These are phyloP conservation scores for Blera fallax DNA, from an alignment of 2,888 invertebrate genomes.

Conservation along the genomic window DNA sequence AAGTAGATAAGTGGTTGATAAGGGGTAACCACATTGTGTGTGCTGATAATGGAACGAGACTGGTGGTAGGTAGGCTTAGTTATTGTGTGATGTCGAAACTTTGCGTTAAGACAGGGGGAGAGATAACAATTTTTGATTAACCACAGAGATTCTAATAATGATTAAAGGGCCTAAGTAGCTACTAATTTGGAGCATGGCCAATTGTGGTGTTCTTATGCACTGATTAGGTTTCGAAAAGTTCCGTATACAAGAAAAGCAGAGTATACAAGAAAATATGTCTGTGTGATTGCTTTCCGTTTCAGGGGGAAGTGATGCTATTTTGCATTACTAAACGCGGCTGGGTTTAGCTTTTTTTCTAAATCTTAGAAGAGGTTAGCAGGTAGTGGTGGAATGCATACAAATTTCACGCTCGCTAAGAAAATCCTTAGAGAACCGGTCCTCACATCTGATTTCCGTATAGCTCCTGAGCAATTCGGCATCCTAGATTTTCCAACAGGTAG, in stretches of 20 bases:
- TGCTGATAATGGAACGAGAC: background rate
- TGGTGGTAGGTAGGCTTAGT: background rate
- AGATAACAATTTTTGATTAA: background rate
- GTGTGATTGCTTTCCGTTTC: no score
- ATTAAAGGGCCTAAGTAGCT: background rate
- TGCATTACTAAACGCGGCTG: no score
- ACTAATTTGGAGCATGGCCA: background rate
- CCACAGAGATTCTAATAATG: background rate
- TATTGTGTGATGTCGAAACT: background rate
- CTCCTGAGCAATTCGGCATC: no score
- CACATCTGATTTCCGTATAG: no score
- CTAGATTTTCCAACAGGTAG: no score
- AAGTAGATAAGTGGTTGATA: constrained; percentile 19
- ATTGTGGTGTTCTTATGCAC: background rate
- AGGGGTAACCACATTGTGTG: background rate
- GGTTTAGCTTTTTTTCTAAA: no score
- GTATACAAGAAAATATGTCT: background rate
- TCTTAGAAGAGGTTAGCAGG: no score
- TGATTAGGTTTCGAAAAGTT: background rate
- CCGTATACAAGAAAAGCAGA: no score
- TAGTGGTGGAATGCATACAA: no score
- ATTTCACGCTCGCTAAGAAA: no score
- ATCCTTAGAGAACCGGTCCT: no score
- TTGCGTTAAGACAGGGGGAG: background rate
- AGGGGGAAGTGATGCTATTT: no score